Conservation (phyloP, 2,113 vertebrate species). For the Ifrita kowaldi region DNA sequence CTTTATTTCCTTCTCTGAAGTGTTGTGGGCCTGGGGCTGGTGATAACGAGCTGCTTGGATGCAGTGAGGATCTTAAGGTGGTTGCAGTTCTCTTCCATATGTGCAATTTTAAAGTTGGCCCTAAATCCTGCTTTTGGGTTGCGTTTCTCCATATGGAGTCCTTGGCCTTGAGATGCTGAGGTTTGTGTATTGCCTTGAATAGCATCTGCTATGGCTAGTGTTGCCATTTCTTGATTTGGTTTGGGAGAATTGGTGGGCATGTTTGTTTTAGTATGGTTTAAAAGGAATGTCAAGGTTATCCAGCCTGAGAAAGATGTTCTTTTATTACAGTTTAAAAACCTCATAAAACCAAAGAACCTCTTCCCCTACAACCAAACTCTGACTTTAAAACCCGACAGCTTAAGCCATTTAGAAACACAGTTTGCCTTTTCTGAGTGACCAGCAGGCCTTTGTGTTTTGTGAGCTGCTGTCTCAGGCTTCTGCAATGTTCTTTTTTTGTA, state of each 20-base stretch:
- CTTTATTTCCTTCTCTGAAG: slow-evolving; percentile 16
- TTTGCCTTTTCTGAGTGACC: background rate
- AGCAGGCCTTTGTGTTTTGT: background rate
- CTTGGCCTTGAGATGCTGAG: background rate
- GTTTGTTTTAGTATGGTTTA: background rate
- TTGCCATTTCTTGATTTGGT: background rate
- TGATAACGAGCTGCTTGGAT: slow-evolving; percentile 4
- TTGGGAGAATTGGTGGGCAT: background rate
- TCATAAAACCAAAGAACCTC: background rate
- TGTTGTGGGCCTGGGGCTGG: background rate
- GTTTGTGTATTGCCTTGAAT: background rate
- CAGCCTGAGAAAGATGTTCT: background rate
- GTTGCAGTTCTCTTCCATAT: slow-evolving; percentile 21
- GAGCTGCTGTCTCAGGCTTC: background rate
- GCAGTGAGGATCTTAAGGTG: background rate
- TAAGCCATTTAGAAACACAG: background rate
- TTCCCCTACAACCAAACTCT: background rate
- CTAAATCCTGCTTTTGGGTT: background rate
- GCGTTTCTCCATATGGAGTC: background rate
- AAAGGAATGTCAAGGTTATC: slow-evolving; percentile 2
- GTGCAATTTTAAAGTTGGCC: slow-evolving; percentile 42
- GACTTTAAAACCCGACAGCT: background rate
- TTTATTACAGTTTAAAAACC: background rate
- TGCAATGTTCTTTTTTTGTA: background rate
- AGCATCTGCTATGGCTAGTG: background rate